Evolutionary conservation across 2,888 invertebrate genomes (phyloP), one percentile per base, ranked within the genome.

Genomic region (Thecophora atra): DNA sequence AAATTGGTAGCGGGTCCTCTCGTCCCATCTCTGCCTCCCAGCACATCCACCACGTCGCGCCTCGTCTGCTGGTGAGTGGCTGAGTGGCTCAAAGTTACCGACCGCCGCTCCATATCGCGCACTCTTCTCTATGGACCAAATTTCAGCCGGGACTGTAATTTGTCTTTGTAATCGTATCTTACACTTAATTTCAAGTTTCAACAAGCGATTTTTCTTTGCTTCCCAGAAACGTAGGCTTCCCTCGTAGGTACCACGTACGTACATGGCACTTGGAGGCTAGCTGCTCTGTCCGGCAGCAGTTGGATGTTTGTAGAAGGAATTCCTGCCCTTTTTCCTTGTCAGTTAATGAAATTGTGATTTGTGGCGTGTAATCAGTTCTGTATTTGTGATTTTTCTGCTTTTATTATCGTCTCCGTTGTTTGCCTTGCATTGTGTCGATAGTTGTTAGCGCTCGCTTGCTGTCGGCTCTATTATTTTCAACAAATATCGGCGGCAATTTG

Each of bases 161-260:
- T 77, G 77, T 77, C 77, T 77, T 72, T 77, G 77, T 73, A 77
- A 76, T 77, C 72, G 76, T 74, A 77, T 77, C 77, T 76, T 76
- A 75, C 74, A 77, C 76, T 77, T 77, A 77, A 77, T 77, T 77
- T 74, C 70, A 68, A 71, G 73, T 74, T 71, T 73, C 73, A 75
- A 73, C 71, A 69, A 71, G 51, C 65, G 70, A 76, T 72, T 74
- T 76, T 74, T 72, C 62, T 63, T 54, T 19, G 26, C 70, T 75
- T 71, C 72, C 70, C 72, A 17, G 75, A 75, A 72, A 69, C 69
- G 44, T 21, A 26, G 60, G 8, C 52, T n/a, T n/a, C n/a, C 65
- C 28, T 65, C 47, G 15, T 24, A 52, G 51, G 65, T 26, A n/a
- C 26, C 24, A 58, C 19, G 7, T n/a, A 19, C 19, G 42, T 26